Evolutionary conservation across 1,140 invertebrate species (phyloP).

Genomic region (Meloidogyne exigua): DNA sequence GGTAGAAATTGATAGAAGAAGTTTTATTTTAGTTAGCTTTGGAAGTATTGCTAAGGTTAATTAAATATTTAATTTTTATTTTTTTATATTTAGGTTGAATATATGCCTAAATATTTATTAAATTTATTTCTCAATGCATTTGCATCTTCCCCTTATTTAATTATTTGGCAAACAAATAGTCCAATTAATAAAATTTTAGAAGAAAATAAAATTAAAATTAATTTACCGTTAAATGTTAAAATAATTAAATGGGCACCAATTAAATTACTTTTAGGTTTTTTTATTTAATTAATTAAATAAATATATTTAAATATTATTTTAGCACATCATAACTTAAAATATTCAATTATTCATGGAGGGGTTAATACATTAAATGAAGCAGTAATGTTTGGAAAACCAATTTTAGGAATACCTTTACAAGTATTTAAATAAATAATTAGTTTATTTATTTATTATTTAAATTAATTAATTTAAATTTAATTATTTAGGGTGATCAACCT

Average conservation of each 20-base stretch:
- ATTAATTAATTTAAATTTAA: neutral
- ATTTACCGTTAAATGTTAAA: conserved; percentile 46
- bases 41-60: conserved; percentile 56
- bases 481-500: conserved; percentile 48
- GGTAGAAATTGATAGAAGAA: conserved; percentile 37
- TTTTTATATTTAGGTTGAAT: conserved; percentile 32
- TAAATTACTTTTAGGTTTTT: conserved; percentile 50
- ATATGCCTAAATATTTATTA: conserved; percentile 49
- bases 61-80: conserved; percentile 13
- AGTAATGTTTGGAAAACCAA: conserved; percentile 51
- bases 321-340: conserved; percentile 57
- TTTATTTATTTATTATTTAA: too few relatives aligned
- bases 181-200: conserved; percentile 23
- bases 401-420: conserved; percentile 56
- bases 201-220: neutral
- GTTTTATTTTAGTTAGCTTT: conserved; percentile 55
- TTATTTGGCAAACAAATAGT: conserved; percentile 60
- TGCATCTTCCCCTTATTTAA: conserved; percentile 20
- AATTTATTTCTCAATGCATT: conserved; percentile 47
- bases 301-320: conserved; percentile 10
- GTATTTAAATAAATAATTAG: conserved; percentile 28
- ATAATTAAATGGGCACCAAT: conserved; percentile 55
- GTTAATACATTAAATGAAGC: conserved; percentile 59
- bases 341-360: conserved; percentile 54
- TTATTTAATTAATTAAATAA: neutral